These are phyloP conservation scores for Vanacampus margaritifer DNA, from an alignment of 2,113 vertebrate species.

Conservation along the genomic window DNA sequence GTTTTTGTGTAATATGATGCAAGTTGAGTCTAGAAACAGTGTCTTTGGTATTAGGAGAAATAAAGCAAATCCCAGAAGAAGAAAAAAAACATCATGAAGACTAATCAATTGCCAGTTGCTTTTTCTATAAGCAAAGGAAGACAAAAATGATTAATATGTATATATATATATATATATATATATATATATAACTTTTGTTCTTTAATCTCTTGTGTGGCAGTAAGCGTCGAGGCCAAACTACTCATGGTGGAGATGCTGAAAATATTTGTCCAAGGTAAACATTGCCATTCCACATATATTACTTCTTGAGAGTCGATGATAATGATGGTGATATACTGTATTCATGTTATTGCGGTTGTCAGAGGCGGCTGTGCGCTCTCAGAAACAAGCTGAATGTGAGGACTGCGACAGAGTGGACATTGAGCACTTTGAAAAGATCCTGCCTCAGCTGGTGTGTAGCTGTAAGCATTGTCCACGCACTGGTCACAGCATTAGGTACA, in stretches of 20 bases:
- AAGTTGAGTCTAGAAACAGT: neutral
- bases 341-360: slow-evolving; percentile 2
- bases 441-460: slow-evolving; percentile 73
- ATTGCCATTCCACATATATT: neutral
- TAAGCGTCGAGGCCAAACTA: slow-evolving; percentile 58
- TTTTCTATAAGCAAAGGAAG: too few relatives aligned
- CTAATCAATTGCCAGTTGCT: too few relatives aligned
- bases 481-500: neutral
- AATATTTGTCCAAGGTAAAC: slow-evolving; percentile 72
- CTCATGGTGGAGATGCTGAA: slow-evolving; percentile 72
- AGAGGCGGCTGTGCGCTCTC: slow-evolving; percentile 72
- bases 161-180: too few relatives aligned
- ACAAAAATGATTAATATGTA: too few relatives aligned
- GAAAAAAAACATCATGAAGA: too few relatives aligned
- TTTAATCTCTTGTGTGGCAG: slow-evolving; percentile 39
- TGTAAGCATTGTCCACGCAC: neutral
- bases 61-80: too few relatives aligned
- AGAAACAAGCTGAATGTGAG: slow-evolving; percentile 72
- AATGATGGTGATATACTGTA: neutral
- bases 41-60: too few relatives aligned
- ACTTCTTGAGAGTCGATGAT: neutral
- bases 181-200: too few relatives aligned
- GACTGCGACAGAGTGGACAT: slow-evolving; percentile 68
- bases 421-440: slow-evolving; percentile 78
- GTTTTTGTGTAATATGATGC: too few relatives aligned